Percentiles rank a stretch among this genome's conserved stretches.
These are phyloP conservation scores for Triops longicaudatus DNA, from an alignment of 1,140 invertebrate genomes.

Conservation along the genomic window DNA sequence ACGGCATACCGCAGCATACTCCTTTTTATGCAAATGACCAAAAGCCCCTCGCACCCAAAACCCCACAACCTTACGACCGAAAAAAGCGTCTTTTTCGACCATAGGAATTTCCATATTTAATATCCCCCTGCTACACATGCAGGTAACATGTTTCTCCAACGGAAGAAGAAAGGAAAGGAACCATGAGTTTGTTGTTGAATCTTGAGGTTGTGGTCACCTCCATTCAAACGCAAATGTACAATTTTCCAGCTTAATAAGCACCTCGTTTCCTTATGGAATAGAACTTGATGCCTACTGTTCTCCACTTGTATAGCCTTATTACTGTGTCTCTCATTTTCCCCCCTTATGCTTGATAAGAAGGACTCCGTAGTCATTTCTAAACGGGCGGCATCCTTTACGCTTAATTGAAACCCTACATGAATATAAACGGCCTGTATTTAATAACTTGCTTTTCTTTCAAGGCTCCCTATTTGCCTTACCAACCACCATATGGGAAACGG, in stretches of 20 bases:
- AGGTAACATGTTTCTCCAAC: not conserved
- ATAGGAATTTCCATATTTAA: not conserved
- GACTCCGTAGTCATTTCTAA: not conserved
- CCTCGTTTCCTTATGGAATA: not conserved
- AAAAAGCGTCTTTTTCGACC: not conserved
- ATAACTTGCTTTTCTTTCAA: not conserved
- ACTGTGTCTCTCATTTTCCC: not conserved
- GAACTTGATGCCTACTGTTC: not conserved
- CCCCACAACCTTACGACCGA: not conserved
- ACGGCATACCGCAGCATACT: not conserved
- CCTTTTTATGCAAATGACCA: slow-evolving; percentile 9
- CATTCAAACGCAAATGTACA: not conserved
- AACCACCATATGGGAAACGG: slow-evolving; percentile 1
- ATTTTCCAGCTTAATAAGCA: slow-evolving; percentile 6
- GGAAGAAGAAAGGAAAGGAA: not conserved
- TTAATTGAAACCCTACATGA: slow-evolving; percentile 12
- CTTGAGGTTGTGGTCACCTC: not conserved
- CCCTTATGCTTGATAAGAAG: not conserved
- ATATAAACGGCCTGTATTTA: not conserved
- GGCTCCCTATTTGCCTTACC: not conserved
- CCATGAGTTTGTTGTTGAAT: not conserved
- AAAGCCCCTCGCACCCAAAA: not conserved
- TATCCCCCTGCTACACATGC: not conserved
- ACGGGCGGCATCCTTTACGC: slow-evolving; percentile 1
- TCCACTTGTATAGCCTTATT: not conserved